Evolutionary conservation across 2,797 vertebrate genomes (phyloP), one percentile per base, ranked within the genome.

Genomic region (Helostoma temminkii): DNA sequence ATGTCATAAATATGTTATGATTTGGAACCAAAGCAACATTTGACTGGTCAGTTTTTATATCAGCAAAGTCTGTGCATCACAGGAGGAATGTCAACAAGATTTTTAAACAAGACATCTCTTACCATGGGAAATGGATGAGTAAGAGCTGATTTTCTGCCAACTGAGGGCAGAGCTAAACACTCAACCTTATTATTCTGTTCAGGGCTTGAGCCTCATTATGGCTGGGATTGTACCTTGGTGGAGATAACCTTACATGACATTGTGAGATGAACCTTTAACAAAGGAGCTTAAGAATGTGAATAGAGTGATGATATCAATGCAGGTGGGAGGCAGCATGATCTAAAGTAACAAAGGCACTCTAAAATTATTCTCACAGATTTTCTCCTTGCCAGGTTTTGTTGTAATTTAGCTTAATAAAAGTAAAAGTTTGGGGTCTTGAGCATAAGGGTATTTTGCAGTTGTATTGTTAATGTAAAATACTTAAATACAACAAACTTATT

Each of bases 241-340:
- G 66, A 74, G 88, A 92, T 90, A 91, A 89, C 89, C 90, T 88
- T 72, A 84, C 53, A 56, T 60, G 72, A 81, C 85, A 84, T 85
- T 76, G 65, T 57, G 49, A 84, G 80, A 85, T 78, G 76, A 87
- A 84, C 73, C 74, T 30, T 76, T 74, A 55, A 46, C 62, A 84
- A 76, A 79, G 53, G 48, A 76, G 78, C 83, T 79, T 62, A 66
- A 52, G 34, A 62, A 66, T 71, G 55, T 66, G 74, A 88, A 77
- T 57, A 34, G 52, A 64, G 64, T 1, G 30, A 71, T 70, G 74
- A 84, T 78, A 72, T 71, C 54, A 12, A 47, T 24, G 69, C 64
- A 16, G 65, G 78, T 74, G 80, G 76, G 77, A 42, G 50, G 74
- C 50, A 15, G 57, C 47, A 60, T 75, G 63, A 63, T 76, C 59